Evolutionary conservation across 1,140 invertebrate genomes (phyloP).

Genomic region (Neodiprion virginianus): DNA sequence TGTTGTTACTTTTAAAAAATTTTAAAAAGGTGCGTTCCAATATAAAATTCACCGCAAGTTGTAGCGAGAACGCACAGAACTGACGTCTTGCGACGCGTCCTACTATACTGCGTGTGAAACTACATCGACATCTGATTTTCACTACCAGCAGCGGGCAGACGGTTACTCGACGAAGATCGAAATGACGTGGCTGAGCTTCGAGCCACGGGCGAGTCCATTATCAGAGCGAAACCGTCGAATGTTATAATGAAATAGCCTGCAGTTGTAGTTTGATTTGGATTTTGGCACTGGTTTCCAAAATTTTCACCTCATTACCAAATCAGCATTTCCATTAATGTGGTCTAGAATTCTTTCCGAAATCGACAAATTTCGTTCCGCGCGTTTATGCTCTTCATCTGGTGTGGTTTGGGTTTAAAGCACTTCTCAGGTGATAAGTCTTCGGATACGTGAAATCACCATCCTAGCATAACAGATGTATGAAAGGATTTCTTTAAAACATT

Average conservation of each 20-base stretch:
- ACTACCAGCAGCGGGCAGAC: slow-evolving; percentile 6
- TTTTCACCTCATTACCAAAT: too few relatives aligned
- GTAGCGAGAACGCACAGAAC: not conserved
- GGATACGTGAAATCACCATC: too few relatives aligned
- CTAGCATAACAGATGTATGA: too few relatives aligned
- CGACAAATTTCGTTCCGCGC: too few relatives aligned
- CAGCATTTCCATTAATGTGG: too few relatives aligned
- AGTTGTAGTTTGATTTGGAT: too few relatives aligned
- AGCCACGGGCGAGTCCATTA: not conserved
- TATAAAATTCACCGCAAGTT: not conserved
- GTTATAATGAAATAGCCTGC: not conserved
- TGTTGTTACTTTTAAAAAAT: too few relatives aligned
- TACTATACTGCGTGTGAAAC: not conserved
- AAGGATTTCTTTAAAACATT: not conserved
- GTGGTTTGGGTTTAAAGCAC: too few relatives aligned
- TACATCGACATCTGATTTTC: not conserved
- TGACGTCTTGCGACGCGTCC: not conserved
- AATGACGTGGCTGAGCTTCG: not conserved
- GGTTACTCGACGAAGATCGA: not conserved
- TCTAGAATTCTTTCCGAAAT: too few relatives aligned
- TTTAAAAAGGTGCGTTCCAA: not conserved
- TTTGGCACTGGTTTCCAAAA: too few relatives aligned
- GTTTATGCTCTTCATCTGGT: too few relatives aligned
- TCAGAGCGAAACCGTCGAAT: not conserved
- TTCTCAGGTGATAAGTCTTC: too few relatives aligned